Evolutionary conservation across 1,140 invertebrate species (phyloP).

Genomic region (Mya arenaria): DNA sequence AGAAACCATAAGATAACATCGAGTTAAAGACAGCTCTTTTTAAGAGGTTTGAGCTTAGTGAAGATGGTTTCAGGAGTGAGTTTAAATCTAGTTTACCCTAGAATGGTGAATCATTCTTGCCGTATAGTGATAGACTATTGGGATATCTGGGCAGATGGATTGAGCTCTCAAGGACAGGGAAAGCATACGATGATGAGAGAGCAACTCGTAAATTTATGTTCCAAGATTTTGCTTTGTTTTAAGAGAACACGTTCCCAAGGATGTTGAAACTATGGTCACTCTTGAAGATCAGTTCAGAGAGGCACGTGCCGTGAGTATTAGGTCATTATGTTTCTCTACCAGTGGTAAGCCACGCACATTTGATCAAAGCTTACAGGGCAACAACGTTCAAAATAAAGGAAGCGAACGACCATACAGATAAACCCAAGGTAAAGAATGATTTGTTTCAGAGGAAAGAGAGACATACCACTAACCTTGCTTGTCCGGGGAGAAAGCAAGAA

Average conservation of each 20-base stretch:
- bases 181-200: slow-evolving; percentile 13
- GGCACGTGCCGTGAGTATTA: neutral
- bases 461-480: no score
- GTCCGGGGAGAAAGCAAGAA: no score
- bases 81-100: neutral
- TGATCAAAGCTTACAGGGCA: neutral
- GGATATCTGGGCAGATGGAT: neutral
- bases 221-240: neutral
- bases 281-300: neutral
- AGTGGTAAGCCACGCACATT: neutral
- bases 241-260: neutral
- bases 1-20: slow-evolving; percentile 14
- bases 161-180: neutral
- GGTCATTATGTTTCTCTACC: neutral
- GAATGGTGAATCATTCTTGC: slow-evolving; percentile 21
- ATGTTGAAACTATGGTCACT: neutral
- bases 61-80: slow-evolving; percentile 37
- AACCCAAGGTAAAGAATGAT: no score
- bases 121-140: neutral
- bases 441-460: no score
- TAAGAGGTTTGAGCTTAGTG: slow-evolving; percentile 30
- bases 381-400: neutral
- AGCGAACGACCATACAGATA: no score
- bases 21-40: slow-evolving; percentile 50
- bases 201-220: neutral